These are phyloP conservation scores for Schizopygopsis malacanthus DNA, from an alignment of 2,797 vertebrate genomes.

Conservation along the genomic window DNA sequence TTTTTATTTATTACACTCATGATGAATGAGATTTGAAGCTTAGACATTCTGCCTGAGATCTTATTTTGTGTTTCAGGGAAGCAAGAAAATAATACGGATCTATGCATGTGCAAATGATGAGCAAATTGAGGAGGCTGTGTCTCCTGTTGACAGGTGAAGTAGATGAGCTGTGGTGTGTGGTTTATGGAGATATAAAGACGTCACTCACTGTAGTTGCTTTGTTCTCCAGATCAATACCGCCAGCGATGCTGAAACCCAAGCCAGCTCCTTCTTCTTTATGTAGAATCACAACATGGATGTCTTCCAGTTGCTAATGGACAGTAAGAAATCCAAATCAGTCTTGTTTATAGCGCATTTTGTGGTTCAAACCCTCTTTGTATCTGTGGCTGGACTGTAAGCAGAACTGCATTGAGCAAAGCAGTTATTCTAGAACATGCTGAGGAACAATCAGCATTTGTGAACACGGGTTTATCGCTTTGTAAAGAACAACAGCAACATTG, in stretches of 20 bases:
- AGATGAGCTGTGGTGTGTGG: constrained; percentile 3
- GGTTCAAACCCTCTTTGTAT: constrained; percentile 13
- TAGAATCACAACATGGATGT: constrained; percentile 90
- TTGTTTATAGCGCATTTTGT: constrained; percentile 22
- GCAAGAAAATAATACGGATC: neutral
- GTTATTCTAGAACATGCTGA: constrained; percentile 29
- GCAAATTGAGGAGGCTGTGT: neutral
- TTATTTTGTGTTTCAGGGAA: neutral
- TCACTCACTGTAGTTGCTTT: constrained; percentile 88
- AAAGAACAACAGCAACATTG: constrained; percentile 53
- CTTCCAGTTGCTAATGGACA: constrained; percentile 84
- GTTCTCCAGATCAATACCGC: constrained; percentile 90
- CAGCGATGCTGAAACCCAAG: constrained; percentile 94
- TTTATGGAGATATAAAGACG: constrained; percentile 6
- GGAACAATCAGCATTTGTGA: constrained; percentile 49
- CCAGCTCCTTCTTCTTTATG: constrained; percentile 93
- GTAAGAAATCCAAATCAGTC: constrained; percentile 43
- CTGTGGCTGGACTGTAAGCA: neutral
- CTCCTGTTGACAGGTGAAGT: constrained; percentile 21
- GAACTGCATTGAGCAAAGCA: constrained; percentile 5
- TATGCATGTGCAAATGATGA: neutral
- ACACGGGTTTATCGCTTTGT: constrained; percentile 47
- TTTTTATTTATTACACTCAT: neutral
- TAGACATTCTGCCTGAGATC: neutral
- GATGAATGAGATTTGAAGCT: neutral